These are phyloP conservation scores for Prunella strophiata DNA, from an alignment of 2,797 vertebrate genomes.

Conservation along the genomic window DNA sequence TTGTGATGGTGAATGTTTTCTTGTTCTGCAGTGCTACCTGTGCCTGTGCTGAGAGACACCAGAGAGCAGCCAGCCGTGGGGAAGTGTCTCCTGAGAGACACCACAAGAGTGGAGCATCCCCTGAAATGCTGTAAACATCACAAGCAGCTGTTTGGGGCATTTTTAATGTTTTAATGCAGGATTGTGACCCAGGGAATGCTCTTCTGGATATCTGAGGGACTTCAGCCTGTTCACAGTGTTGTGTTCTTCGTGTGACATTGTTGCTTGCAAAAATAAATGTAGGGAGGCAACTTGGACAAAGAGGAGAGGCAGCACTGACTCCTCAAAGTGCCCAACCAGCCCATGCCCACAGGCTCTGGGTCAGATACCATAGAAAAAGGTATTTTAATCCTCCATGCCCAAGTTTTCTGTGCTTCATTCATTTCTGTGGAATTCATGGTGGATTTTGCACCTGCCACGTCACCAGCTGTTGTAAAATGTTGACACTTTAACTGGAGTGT, in stretches of 20 bases:
- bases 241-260: neutral
- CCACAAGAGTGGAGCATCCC: neutral
- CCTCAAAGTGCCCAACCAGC: accelerated
- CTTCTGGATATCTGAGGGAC: neutral
- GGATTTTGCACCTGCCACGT: neutral
- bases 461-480: neutral
- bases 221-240: neutral
- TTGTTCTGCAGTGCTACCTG: neutral
- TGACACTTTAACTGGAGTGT: neutral
- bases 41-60: neutral
- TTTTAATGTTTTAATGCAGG: neutral
- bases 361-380: neutral
- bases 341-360: accelerated
- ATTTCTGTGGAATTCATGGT: neutral
- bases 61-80: neutral
- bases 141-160: neutral
- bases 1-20: neutral
- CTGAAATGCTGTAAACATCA: neutral
- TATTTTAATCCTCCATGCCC: neutral
- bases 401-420: neutral
- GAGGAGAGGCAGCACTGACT: neutral
- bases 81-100: neutral
- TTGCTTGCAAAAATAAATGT: neutral
- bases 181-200: neutral
- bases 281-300: neutral